Evolutionary conservation across 2,888 invertebrate species (phyloP), one percentile per base, ranked within the genome.

Genomic region (Emmelina monodactyla): DNA sequence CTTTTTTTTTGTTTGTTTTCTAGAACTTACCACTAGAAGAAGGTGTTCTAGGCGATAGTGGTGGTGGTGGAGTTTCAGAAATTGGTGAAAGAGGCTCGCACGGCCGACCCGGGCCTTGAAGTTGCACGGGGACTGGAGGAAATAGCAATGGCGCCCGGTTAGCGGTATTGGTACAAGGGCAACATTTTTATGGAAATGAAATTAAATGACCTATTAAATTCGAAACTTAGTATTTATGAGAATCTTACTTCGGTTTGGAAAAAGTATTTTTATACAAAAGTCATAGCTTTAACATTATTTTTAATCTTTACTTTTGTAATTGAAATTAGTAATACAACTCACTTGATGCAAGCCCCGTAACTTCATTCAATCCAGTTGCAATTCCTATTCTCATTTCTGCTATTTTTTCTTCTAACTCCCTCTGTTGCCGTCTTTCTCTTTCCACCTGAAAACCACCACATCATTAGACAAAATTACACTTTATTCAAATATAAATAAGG

Each of bases 31-130:
- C 80, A 70, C 81, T 81, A 69, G 81, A 81, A 9, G 78, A 72
- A 59, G 80, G 73, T 59, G 81, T 79, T 49, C 72, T 59, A 0
- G 76, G 72, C 34, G 78, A 76, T 2, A 66, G 57, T 3, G 86
- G 81, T 1, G 75, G 73, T 1, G 91, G 89, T 3, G 92, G 91
- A 2, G 91, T 92, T 64, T 93, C 93, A 14, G 91, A 92, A 44
- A 93, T 92, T 0, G 93, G 92, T 0, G 93, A 92, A 2, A 93
- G 67, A 0, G 92, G 92, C 45, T 79, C 79, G 25, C 62, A 58
- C 13, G 78, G 78, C 58, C 79, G 75, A 0, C 79, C 79, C 0
- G 79, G 76, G 0, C 78, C 79, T 59, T 72, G 78, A n/a, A 73
- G 44, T 49, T 78, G 79, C 3, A 76, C 72, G 45, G 78, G 76